A percentile compares a stretch with the other conserved stretches of the same genome.
Conservation (phyloP, 2,113 vertebrate species). For the Hoplias malabaricus region DNA sequence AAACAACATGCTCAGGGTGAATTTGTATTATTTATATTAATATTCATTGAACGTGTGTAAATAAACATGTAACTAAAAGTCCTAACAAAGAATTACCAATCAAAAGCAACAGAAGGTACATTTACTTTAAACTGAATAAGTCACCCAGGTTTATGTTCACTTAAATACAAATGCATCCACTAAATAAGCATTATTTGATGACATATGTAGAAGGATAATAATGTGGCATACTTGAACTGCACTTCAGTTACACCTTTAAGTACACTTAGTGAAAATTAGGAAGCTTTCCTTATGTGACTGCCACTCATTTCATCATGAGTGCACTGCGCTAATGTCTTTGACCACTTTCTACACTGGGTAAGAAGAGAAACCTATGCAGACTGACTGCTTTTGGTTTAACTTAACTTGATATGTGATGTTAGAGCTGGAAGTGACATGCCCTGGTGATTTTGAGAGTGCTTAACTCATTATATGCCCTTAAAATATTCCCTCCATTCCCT, state of each 20-base stretch:
- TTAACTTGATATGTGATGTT: constrained; percentile 15
- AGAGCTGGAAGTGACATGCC: neutral
- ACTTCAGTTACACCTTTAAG: neutral
- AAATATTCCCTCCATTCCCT: neutral
- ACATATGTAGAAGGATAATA: neutral
- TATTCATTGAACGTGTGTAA: too few relatives aligned
- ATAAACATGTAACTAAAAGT: too few relatives aligned
- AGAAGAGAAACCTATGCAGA: neutral
- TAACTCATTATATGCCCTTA: constrained; percentile 13
- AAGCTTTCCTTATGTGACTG: neutral
- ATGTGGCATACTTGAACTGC: too few relatives aligned
- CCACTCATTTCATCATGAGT: neutral
- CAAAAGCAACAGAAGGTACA: too few relatives aligned
- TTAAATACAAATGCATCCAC: too few relatives aligned
- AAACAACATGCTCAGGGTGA: too few relatives aligned
- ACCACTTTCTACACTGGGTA: neutral
- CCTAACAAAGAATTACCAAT: too few relatives aligned
- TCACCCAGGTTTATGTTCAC: too few relatives aligned
- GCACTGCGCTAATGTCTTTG: neutral
- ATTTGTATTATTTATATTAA: too few relatives aligned
- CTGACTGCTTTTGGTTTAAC: constrained; percentile 18
- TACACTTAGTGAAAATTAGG: neutral
- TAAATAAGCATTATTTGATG: constrained; percentile 9
- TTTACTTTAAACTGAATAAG: too few relatives aligned
- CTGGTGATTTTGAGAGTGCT: neutral